Conservation (phyloP, 2,797 vertebrate species). For the Malacoraja senta region DNA sequence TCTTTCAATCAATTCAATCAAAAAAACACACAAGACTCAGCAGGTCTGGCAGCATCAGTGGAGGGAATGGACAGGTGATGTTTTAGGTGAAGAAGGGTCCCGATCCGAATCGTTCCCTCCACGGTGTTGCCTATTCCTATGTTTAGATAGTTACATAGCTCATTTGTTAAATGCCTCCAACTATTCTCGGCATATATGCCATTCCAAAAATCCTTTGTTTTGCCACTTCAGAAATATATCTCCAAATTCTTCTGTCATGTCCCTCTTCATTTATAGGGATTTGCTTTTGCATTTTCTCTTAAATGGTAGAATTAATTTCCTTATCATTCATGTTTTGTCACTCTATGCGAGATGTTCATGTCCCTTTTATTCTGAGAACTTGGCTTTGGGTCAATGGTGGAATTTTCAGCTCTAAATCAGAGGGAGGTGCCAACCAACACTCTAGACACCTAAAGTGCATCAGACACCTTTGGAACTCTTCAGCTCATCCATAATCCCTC, state of each 20-base stretch:
- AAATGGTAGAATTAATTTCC: background rate
- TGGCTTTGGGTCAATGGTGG: background rate
- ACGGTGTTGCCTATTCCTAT: too few relatives aligned
- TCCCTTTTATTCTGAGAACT: background rate
- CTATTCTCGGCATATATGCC: background rate
- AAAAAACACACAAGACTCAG: too few relatives aligned
- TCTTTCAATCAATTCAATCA: too few relatives aligned
- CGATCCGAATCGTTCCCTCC: too few relatives aligned
- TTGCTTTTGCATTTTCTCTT: background rate
- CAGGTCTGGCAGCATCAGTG: too few relatives aligned
- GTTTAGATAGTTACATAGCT: background rate
- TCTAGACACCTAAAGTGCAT: too few relatives aligned
- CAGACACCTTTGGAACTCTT: background rate
- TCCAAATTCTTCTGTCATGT: background rate
- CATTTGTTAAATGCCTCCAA: background rate
- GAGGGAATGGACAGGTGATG: too few relatives aligned
- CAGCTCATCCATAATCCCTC: background rate
- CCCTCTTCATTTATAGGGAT: background rate
- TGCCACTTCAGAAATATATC: background rate
- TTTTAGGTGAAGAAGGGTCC: too few relatives aligned
- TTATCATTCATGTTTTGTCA: background rate
- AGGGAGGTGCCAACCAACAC: too few relatives aligned
- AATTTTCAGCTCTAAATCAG: too few relatives aligned
- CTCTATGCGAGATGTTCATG: background rate
- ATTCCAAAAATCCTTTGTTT: background rate